Conservation (phyloP, 2,888 invertebrate genomes). For the Hydrotaea diabolus region DNA sequence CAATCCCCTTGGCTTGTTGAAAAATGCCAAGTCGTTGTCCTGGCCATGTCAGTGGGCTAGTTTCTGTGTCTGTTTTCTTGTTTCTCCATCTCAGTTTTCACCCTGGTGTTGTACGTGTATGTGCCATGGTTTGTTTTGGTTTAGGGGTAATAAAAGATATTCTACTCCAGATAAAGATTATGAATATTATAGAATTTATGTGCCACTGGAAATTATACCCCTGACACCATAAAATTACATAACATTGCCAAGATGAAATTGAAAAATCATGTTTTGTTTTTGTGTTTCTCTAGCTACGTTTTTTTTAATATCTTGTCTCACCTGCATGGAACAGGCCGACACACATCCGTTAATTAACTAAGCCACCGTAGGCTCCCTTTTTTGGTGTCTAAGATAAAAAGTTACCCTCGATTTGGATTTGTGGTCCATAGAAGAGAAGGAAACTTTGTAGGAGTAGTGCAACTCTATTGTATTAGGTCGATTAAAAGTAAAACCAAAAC, state of each 20-base stretch:
- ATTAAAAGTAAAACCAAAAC: neutral
- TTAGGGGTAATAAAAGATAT: slow-evolving; percentile 58
- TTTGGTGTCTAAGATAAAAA: neutral
- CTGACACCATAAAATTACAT: slow-evolving; percentile 60
- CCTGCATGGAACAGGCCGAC: neutral
- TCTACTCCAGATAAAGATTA: slow-evolving; percentile 56
- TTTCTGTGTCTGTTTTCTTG: neutral
- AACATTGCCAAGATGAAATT: slow-evolving; percentile 56
- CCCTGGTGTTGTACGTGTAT: neutral
- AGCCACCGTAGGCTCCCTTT: neutral
- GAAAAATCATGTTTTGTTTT: slow-evolving; percentile 60
- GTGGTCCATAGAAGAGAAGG: neutral
- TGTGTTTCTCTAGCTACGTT: neutral
- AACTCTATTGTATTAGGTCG: neutral
- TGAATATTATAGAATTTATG: slow-evolving; percentile 60
- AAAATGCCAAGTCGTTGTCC: neutral
- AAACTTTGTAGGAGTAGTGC: neutral
- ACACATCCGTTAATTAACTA: slow-evolving; percentile 16
- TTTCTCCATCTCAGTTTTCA: neutral
- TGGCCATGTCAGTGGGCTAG: slow-evolving; percentile 1
- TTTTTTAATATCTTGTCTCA: neutral
- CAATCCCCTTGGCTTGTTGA: too few species aligned
- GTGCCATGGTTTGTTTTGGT: slow-evolving; percentile 17
- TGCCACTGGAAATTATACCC: slow-evolving; percentile 61
- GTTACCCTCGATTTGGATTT: neutral